Percentiles rank a stretch among this genome's conserved stretches.
Evolutionary conservation across 1,140 invertebrate species (phyloP).

Genomic region (Helicoverpa armigera): DNA sequence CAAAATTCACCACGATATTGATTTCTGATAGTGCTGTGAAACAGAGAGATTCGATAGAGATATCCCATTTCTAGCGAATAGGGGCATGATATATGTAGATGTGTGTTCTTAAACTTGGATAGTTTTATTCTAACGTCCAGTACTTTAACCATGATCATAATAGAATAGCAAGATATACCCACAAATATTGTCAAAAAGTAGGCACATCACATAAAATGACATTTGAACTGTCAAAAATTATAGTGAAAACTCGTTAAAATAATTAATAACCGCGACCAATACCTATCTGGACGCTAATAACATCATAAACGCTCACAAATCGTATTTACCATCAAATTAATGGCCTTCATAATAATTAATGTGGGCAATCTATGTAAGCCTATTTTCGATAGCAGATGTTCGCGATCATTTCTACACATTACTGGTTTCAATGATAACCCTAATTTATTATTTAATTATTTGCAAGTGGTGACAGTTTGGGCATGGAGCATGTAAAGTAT

Average conservation of each 20-base stretch:
- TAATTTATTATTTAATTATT: slow-evolving; percentile 16
- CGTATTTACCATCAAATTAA: slow-evolving; percentile 29
- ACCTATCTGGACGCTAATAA: slow-evolving; percentile 6
- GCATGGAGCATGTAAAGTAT: background rate
- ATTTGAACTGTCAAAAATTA: no score
- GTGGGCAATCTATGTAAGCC: slow-evolving; percentile 28
- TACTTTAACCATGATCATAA: no score
- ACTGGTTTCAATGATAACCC: slow-evolving; percentile 2
- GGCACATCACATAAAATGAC: no score
- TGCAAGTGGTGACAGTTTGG: slow-evolving; percentile 33
- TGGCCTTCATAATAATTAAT: slow-evolving; percentile 25
- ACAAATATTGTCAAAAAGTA: no score
- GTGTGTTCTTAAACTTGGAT: no score
- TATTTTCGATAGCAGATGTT: slow-evolving; percentile 38
- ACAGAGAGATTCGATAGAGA: no score
- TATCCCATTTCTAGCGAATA: no score
- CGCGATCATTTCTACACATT: slow-evolving; percentile 4
- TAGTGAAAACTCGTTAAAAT: background rate
- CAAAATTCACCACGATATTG: no score
- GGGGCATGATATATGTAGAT: no score
- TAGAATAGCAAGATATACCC: no score
- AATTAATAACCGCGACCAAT: background rate
- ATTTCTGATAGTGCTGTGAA: no score
- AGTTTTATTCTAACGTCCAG: no score
- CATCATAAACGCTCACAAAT: slow-evolving; percentile 21